Evolutionary conservation across 2,113 vertebrate species (phyloP).

Genomic region (Chionis minor): DNA sequence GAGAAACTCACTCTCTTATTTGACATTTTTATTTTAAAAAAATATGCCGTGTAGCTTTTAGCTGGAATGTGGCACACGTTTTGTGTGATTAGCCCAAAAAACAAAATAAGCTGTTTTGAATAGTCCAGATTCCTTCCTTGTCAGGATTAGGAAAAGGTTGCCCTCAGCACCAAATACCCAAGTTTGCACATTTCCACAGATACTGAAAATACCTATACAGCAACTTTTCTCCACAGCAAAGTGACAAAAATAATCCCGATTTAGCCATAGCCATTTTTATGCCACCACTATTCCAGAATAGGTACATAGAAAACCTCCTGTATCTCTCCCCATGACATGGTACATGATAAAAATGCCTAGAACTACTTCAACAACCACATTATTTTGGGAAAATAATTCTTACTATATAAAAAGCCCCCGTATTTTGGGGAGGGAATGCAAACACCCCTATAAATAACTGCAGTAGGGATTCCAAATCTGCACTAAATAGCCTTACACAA

Average conservation of each 20-base stretch:
- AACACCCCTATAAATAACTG: neutral
- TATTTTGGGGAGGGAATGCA: neutral
- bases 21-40: neutral
- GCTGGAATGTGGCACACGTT: neutral
- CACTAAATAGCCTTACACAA: neutral
- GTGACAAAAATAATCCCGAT: neutral
- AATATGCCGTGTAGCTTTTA: neutral
- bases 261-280: neutral
- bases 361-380: neutral
- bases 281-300: neutral
- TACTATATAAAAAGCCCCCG: neutral
- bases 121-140: conserved; percentile 7
- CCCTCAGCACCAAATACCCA: neutral
- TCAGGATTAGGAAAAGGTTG: neutral
- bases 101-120: neutral
- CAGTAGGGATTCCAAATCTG: neutral
- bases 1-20: neutral
- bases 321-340: neutral
- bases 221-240: neutral
- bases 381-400: neutral
- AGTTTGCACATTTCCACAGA: neutral
- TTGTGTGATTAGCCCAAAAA: neutral
- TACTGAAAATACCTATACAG: neutral
- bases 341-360: neutral
- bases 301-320: neutral